These are phyloP conservation scores for Trachymyrmex cornetzi DNA, from an alignment of 1,140 invertebrate genomes.

Conservation along the genomic window DNA sequence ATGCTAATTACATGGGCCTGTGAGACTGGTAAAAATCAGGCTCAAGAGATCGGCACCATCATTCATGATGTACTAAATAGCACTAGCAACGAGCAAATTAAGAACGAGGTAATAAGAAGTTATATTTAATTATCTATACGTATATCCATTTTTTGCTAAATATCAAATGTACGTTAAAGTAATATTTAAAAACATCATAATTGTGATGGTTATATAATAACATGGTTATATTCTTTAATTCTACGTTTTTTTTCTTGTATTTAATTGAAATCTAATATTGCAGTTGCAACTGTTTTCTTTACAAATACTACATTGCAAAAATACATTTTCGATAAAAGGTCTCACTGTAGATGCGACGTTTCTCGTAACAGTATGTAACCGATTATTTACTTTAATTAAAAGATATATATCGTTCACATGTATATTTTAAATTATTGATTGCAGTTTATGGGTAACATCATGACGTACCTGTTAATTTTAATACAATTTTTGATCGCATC, in stretches of 20 bases:
- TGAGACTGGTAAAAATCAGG: neutral
- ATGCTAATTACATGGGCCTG: neutral
- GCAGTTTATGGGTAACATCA: neutral
- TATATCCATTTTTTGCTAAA: neutral
- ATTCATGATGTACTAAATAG: neutral
- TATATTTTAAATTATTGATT: neutral
- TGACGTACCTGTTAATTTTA: neutral
- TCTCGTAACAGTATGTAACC: neutral
- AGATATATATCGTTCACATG: neutral
- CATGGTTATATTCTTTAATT: neutral
- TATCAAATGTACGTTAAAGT: neutral
- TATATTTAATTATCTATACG: neutral
- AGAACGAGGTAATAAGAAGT: neutral
- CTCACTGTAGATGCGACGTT: neutral
- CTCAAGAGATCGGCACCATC: neutral
- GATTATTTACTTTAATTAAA: neutral
- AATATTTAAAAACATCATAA: too few species aligned
- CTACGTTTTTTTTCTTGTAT: neutral
- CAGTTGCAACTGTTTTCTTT: neutral
- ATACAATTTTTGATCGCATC: neutral
- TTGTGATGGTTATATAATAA: too few species aligned
- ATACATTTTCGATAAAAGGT: neutral
- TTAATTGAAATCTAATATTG: neutral
- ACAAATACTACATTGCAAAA: neutral
- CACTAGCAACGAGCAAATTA: neutral